Base-by-base conservation (phyloP, 2,888 invertebrate genomes). In the Hypomecis punctinalis region DNA sequence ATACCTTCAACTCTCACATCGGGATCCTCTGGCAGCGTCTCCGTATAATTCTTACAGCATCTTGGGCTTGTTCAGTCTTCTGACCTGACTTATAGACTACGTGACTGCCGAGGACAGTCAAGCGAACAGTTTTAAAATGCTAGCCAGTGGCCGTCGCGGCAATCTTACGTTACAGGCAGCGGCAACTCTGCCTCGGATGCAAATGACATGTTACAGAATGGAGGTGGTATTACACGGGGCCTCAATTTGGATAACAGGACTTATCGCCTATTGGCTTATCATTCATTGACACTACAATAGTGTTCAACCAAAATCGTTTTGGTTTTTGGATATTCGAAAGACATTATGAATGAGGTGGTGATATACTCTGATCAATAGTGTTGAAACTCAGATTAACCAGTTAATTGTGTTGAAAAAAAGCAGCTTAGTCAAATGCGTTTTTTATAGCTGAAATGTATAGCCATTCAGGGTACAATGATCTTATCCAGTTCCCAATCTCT, bases 1-100 rank as follows among this genome's bases (percentile, higher is more conserved):
- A 93, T 93, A 93, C 93, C 93, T 93, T 93, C 88, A 84, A 83
- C 84, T 78, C 78, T 86, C 87, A 86, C 79, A 88, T 83, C 85
- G 79, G 86, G 88, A 81, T 91, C 93, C 89, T 87, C 88, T 85
- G 86, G 93, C 91, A 81, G 92, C 90, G 69, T 82, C 93, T 91
- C 91, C 92, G 81, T 82, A 82, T 88, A 90, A 92, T 85, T 90
- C 91, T 89, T 90, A 89, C 86, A 80, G 86, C 93, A 86, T 91
- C 92, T 80, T 83, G 88, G 78, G 90, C 90, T 91, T 89, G 91
- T 86, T 90, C 90, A 90, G 88, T 93, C 93, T 93, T 93, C 92
- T 73, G 91, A 93, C 93, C 93, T 93, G 93, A 93, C 93, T 93
- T 93, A 93, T 90, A 91, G 84, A 91, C 93, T 93, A 92, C 86